phyloP scores from a whole-genome alignment of 2,888 invertebrate species.

The Galerucella pusilla region DNA sequence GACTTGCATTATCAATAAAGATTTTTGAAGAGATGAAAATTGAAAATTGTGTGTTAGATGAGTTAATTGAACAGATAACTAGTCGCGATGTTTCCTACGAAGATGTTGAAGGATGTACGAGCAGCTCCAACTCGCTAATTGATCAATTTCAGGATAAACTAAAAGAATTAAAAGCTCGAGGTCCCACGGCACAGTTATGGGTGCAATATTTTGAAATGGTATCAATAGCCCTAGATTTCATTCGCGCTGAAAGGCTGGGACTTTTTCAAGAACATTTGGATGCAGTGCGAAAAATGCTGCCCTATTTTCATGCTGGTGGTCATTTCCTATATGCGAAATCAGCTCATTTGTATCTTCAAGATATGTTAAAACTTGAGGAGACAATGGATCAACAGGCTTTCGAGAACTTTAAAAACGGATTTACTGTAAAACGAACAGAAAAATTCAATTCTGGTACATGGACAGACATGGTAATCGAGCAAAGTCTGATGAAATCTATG shows the following conservation, averaged over 20 bases:
- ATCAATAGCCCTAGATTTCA: slow-evolving; percentile 40
- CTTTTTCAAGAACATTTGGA: not conserved
- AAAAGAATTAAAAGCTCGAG: slow-evolving; percentile 50
- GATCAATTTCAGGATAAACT: slow-evolving; percentile 42
- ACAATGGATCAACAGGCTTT: slow-evolving; percentile 15
- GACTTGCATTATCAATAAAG: slow-evolving; percentile 37
- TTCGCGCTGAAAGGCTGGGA: slow-evolving; percentile 33
- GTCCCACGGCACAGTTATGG: slow-evolving; percentile 34
- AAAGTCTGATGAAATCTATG: slow-evolving; percentile 46
- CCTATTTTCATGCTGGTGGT: too few relatives aligned
- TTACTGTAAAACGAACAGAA: slow-evolving; percentile 46
- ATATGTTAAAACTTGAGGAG: slow-evolving; percentile 9
- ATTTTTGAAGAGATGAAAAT: slow-evolving; percentile 25
- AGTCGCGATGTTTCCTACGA: slow-evolving; percentile 42
- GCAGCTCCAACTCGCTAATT: slow-evolving; percentile 30
- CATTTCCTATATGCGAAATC: too few relatives aligned
- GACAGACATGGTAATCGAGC: slow-evolving; percentile 41
- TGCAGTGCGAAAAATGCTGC: slow-evolving; percentile 13
- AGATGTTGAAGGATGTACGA: slow-evolving; percentile 47
- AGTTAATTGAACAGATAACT: slow-evolving; percentile 30
- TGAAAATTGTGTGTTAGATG: slow-evolving; percentile 20
- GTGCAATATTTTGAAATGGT: slow-evolving; percentile 14
- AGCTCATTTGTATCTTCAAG: slow-evolving; percentile 11
- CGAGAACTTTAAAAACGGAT: slow-evolving; percentile 33
- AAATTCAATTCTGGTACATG: slow-evolving; percentile 45